phyloP scores from a whole-genome alignment of 2,888 invertebrate species.

The Agrotis clavis region DNA sequence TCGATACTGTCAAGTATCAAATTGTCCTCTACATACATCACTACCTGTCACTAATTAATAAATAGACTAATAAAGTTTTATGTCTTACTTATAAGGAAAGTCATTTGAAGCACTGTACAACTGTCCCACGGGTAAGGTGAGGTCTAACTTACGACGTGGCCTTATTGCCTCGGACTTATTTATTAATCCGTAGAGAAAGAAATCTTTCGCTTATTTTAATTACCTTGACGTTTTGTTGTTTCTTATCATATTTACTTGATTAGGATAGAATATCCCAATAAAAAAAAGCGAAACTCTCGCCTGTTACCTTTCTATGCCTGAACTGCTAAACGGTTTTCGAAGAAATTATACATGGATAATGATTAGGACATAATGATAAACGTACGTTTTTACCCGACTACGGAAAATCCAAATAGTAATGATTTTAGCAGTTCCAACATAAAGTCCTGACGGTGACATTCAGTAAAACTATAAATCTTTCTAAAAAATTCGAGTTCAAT shows the following conservation, averaged over 20 bases:
- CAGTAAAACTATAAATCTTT: too few species aligned
- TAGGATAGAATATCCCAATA: background rate
- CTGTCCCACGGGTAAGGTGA: conserved; percentile 33
- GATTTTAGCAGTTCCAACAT: too few species aligned
- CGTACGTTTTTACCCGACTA: too few species aligned
- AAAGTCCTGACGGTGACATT: too few species aligned
- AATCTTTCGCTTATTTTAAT: conserved; percentile 10
- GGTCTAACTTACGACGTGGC: background rate
- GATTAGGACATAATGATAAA: background rate
- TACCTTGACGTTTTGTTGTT: background rate
- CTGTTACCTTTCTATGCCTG: fast-evolving
- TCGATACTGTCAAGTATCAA: background rate
- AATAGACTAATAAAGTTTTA: conserved; percentile 33
- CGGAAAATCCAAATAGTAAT: too few species aligned
- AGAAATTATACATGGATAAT: background rate
- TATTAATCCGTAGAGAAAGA: conserved; percentile 5
- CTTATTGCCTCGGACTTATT: background rate
- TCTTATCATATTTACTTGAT: background rate
- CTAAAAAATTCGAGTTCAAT: background rate
- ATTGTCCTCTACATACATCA: background rate
- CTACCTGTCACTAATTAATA: conserved; percentile 42
- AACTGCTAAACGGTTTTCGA: background rate
- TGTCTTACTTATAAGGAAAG: conserved; percentile 33
- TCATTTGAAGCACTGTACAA: background rate
- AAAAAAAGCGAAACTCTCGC: background rate